phyloP scores from a whole-genome alignment of 2,888 invertebrate genomes.

The Sphaerophoria taeniata region DNA sequence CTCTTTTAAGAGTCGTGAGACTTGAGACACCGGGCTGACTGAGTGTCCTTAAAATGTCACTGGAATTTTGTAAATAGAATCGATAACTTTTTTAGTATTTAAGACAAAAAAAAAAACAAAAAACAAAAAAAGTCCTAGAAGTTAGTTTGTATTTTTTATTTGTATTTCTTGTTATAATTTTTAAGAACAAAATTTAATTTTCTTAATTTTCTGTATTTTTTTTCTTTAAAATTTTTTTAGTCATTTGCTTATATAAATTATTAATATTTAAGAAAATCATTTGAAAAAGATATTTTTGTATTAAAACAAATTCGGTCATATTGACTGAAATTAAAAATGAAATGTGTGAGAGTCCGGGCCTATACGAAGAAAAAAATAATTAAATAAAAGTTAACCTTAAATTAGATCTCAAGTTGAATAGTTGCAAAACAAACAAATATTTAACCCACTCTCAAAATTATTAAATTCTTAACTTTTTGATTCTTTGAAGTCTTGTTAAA shows the following conservation, averaged over 20 bases:
- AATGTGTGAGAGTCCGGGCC: slow-evolving; percentile 55
- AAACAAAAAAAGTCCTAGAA: slow-evolving; percentile 49
- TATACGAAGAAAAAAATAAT: neutral
- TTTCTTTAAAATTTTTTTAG: slow-evolving; percentile 15
- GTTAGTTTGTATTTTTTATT: slow-evolving; percentile 50
- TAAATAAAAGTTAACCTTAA: slow-evolving; percentile 52
- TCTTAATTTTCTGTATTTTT: slow-evolving; percentile 45
- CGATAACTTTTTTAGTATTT: slow-evolving; percentile 60
- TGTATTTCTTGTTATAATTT: slow-evolving; percentile 44
- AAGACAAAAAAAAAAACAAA: slow-evolving; percentile 38
- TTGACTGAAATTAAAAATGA: slow-evolving; percentile 77
- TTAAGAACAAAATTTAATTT: slow-evolving; percentile 31
- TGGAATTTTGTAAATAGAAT: slow-evolving; percentile 65
- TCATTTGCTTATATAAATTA: slow-evolving; percentile 66
- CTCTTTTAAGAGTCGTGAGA: neutral
- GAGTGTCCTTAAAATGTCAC: slow-evolving; percentile 46
- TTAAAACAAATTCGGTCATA: slow-evolving; percentile 78
- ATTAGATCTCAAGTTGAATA: slow-evolving; percentile 70
- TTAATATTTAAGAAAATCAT: slow-evolving; percentile 62
- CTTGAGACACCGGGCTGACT: neutral
- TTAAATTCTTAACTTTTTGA: slow-evolving; percentile 13
- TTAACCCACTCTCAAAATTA: slow-evolving; percentile 45
- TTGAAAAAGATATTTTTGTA: slow-evolving; percentile 68
- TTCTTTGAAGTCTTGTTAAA: slow-evolving; percentile 34
- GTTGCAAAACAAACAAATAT: slow-evolving; percentile 31